Percentiles rank a stretch among this genome's conserved stretches.
Conservation (phyloP, 2,888 invertebrate species). For the Agrotis puta region DNA sequence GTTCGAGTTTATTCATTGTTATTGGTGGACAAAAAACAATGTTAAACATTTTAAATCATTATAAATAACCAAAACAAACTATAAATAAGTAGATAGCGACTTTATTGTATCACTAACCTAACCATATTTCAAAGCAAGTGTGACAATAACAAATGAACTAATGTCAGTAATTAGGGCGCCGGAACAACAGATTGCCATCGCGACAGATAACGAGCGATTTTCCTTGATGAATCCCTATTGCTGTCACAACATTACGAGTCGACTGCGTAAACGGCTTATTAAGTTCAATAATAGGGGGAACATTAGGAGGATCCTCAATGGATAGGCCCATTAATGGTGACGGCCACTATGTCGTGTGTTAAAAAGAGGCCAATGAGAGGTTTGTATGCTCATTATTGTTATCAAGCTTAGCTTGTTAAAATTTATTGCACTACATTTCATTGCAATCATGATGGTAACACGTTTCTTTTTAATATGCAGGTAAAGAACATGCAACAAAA, state of each 20-base stretch:
- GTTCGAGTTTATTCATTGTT: neutral
- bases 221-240: constrained; percentile 35
- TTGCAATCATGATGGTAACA: too few species aligned
- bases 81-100: too few species aligned
- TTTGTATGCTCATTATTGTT: neutral
- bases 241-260: constrained; percentile 22
- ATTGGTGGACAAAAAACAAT: neutral
- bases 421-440: too few species aligned
- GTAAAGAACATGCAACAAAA: too few species aligned
- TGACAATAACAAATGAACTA: constrained; percentile 22
- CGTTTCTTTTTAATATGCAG: too few species aligned
- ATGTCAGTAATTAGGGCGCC: constrained; percentile 25
- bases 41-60: neutral
- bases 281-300: constrained; percentile 23
- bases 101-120: neutral
- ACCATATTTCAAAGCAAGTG: constrained; percentile 11
- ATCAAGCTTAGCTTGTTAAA: neutral
- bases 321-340: neutral
- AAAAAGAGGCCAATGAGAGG: neutral
- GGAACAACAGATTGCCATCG: constrained; percentile 16
- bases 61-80: too few species aligned
- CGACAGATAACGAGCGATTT: constrained; percentile 31
- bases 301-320: neutral
- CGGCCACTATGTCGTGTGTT: neutral
- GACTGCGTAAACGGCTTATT: constrained; percentile 23